Percentiles rank a stretch among this genome's conserved stretches.
These are phyloP conservation scores for Scopus umbretta DNA, from an alignment of 2,113 vertebrate genomes.

Conservation along the genomic window DNA sequence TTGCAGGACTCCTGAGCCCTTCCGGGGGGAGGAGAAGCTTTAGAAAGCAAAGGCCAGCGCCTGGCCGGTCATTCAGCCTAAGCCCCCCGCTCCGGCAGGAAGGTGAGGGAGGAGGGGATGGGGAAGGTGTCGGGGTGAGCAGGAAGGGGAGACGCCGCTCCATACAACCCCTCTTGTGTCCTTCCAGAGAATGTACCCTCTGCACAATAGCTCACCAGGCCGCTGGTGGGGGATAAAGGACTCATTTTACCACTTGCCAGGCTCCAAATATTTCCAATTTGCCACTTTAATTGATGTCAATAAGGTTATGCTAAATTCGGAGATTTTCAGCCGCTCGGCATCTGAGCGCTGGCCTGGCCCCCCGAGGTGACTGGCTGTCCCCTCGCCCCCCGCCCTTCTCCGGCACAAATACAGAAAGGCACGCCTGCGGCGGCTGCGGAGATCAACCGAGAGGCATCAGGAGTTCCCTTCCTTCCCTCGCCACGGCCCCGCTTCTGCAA, in stretches of 20 bases:
- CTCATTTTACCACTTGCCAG: slow-evolving; percentile 68
- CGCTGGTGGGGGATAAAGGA: slow-evolving; percentile 56
- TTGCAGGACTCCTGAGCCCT: not conserved
- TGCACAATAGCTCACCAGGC: slow-evolving; percentile 63
- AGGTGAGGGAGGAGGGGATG: not conserved
- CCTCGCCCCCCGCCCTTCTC: not conserved
- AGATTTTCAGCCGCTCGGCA: slow-evolving; percentile 56
- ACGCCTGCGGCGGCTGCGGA: not conserved
- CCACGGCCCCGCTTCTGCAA: not conserved
- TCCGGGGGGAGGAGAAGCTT: slow-evolving; percentile 2
- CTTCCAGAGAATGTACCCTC: not conserved
- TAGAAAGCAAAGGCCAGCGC: not conserved
- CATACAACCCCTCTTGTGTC: not conserved
- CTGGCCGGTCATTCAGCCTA: not conserved
- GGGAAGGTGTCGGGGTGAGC: slow-evolving; percentile 5
- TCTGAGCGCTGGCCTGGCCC: not conserved
- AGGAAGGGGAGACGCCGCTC: not conserved
- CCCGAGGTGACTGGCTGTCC: slow-evolving; percentile 3
- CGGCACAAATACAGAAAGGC: not conserved
- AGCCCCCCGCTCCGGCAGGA: not conserved
- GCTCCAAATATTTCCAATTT: slow-evolving; percentile 72
- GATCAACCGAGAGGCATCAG: not conserved
- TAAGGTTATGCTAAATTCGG: slow-evolving; percentile 78
- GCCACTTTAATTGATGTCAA: slow-evolving; percentile 80
- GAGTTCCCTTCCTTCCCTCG: not conserved